phyloP scores from a whole-genome alignment of 2,888 invertebrate genomes.

The Synergus itoensis region DNA sequence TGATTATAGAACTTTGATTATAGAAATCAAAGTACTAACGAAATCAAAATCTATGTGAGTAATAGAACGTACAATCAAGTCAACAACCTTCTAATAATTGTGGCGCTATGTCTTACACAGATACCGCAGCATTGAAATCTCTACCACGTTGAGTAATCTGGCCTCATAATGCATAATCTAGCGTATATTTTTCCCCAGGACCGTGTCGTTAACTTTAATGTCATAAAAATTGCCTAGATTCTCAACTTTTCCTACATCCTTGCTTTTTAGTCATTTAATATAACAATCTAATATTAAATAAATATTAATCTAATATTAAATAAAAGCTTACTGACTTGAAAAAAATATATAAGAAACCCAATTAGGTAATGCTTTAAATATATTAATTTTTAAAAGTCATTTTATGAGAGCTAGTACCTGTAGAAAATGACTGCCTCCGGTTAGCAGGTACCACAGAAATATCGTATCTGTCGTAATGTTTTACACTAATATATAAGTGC shows the following conservation, averaged over 20 bases:
- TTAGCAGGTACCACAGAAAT: not conserved
- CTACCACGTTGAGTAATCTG: not conserved
- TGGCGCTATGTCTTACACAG: not conserved
- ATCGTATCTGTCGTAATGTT: not conserved
- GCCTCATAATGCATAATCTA: not conserved
- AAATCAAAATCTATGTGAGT: too few species aligned
- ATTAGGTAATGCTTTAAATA: not conserved
- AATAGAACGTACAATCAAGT: not conserved
- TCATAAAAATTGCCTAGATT: not conserved
- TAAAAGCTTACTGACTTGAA: not conserved
- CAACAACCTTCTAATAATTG: not conserved
- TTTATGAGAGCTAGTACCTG: not conserved
- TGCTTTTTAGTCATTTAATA: too few species aligned
- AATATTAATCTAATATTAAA: not conserved
- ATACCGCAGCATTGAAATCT: constrained; percentile 12
- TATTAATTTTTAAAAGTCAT: not conserved
- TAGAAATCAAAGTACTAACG: too few species aligned
- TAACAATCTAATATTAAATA: not conserved
- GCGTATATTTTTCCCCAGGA: not conserved
- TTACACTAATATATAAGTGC: not conserved
- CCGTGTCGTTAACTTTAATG: not conserved
- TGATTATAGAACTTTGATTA: too few species aligned
- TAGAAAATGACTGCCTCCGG: not conserved
- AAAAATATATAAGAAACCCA: not conserved
- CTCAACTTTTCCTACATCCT: not conserved